Conservation (phyloP, 1,140 invertebrate species). For the Drosophila sturtevanti region DNA sequence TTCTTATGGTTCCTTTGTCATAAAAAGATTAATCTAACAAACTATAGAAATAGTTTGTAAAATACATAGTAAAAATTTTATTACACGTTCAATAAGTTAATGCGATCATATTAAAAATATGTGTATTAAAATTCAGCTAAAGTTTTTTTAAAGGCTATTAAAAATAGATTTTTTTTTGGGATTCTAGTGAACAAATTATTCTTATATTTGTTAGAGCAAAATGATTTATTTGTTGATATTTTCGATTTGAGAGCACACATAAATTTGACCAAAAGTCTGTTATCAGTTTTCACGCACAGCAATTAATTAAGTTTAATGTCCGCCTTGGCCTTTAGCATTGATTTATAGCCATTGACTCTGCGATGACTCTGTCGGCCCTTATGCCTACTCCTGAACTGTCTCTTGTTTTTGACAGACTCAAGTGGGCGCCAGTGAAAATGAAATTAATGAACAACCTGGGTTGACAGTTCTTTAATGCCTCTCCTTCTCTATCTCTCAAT, state of each 20-base stretch:
- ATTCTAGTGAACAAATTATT: not conserved
- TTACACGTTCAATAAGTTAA: too few relatives aligned
- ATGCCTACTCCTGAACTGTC: slow-evolving; percentile 14
- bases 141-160: not conserved
- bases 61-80: too few relatives aligned
- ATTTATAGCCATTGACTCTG: slow-evolving; percentile 48
- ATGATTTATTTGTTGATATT: slow-evolving; percentile 59
- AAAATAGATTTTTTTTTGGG: not conserved
- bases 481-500: slow-evolving; percentile 1
- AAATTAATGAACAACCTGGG: slow-evolving; percentile 45
- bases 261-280: slow-evolving; percentile 46
- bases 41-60: too few relatives aligned
- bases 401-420: slow-evolving; percentile 41
- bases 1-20: too few relatives aligned
- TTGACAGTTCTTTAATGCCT: slow-evolving; percentile 36
- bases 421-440: slow-evolving; percentile 46
- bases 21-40: too few relatives aligned
- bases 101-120: too few relatives aligned
- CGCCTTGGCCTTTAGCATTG: slow-evolving; percentile 61
- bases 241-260: slow-evolving; percentile 37
- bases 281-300: slow-evolving; percentile 49
- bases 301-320: slow-evolving; percentile 76
- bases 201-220: not conserved
- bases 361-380: slow-evolving; percentile 16
- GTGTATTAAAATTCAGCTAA: too few relatives aligned